Evolutionary conservation across 2,888 invertebrate genomes (phyloP), one percentile per base, ranked within the genome.

Genomic region (Bellardia bayeri): DNA sequence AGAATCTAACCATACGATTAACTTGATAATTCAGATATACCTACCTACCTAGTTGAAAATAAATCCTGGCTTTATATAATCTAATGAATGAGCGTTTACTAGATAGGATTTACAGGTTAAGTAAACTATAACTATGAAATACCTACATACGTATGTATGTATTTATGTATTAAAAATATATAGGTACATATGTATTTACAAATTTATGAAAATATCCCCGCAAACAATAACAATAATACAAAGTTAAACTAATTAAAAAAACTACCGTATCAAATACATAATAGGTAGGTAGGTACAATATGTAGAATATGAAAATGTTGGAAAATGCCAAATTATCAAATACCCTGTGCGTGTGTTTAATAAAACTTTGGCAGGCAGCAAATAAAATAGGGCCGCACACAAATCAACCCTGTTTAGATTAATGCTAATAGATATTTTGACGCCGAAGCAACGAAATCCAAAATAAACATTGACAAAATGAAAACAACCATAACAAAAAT

Each of bases 351-450:
- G 23, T 82, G 58, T 68, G n/a, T 82, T 68, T 51, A 49, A 58
- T 45, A 69, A 80, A 51, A 75, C 13, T 37, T 69, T 78, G 69
- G 11, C 51, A 71, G 56, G 16, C 54, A 69, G n/a, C 42, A 49
- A 54, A 79, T 78, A 80, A 66, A 63, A 76, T 80, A 78, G 80
- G 83, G 80, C 33, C 69, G 87, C 84, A 81, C 80, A 86, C 85
- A 89, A 89, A 89, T 76, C 89, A 87, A 89, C 91, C 92, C 92
- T 92, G 91, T 92, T 92, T 92, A 91, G 92, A 92, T 92, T 91
- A 91, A 90, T 90, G 91, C 69, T 92, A 92, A 92, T 92, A 90
- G 91, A 92, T 92, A 92, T 92, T 92, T 92, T 92, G 92, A 92
- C 92, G 92, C 90, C 90, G 91, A 91, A 89, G 90, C 92, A 91